Percentiles rank a stretch among this genome's conserved stretches.
Evolutionary conservation across 2,113 vertebrate genomes (phyloP).

Genomic region (Meleagris gallopavo): DNA sequence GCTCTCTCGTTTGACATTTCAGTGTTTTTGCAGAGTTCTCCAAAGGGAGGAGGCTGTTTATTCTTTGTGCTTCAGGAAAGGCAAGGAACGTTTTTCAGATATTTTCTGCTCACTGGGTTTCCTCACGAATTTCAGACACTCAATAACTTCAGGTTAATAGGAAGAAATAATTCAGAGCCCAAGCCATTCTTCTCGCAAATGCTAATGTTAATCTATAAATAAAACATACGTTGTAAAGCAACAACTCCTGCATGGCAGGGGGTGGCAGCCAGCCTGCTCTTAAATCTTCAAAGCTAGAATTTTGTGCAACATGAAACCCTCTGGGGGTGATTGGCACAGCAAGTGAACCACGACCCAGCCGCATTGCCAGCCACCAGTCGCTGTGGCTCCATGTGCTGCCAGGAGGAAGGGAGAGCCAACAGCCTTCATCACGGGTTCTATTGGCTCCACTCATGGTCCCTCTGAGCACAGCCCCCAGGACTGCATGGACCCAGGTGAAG

Average conservation of each 20-base stretch:
- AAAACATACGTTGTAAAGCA: constrained; percentile 38
- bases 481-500: not conserved
- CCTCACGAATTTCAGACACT: constrained; percentile 23
- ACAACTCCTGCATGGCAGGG: rapidly evolving
- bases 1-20: not conserved
- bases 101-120: constrained; percentile 42
- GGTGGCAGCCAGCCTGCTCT: constrained; percentile 1
- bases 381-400: rapidly evolving
- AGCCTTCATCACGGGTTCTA: not conserved
- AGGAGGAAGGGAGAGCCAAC: not conserved
- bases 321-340: rapidly evolving
- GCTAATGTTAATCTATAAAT: constrained; percentile 65
- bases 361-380: too few relatives aligned
- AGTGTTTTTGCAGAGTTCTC: not conserved
- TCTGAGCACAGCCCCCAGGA: not conserved
- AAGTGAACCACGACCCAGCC: rapidly evolving
- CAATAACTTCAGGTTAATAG: constrained; percentile 68
- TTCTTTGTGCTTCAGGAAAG: constrained; percentile 3
- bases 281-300: not conserved
- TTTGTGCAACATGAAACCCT: not conserved
- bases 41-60: constrained; percentile 31
- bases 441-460: not conserved
- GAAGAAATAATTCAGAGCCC: constrained; percentile 57
- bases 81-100: constrained; percentile 27
- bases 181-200: constrained; percentile 57